Evolutionary conservation across 2,113 vertebrate species (phyloP).

Genomic region (Pelvicachromis taeniatus): DNA sequence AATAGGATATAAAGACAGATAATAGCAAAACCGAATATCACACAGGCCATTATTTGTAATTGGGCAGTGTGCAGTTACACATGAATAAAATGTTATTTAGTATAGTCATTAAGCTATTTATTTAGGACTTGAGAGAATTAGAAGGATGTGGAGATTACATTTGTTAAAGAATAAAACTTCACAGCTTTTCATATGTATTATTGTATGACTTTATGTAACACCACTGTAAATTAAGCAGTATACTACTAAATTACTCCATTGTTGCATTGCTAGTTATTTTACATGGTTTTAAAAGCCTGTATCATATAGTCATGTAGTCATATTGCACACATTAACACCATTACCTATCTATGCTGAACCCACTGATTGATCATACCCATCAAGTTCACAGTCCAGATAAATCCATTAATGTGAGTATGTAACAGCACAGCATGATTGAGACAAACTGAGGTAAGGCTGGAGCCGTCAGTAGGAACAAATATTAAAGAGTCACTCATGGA

Average conservation of each 20-base stretch:
- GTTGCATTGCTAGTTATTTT: not conserved
- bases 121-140: not conserved
- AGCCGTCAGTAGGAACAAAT: not conserved
- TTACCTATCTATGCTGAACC: not conserved
- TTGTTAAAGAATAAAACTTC: not conserved
- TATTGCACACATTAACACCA: not conserved
- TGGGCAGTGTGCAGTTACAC: not conserved
- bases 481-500: not conserved
- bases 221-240: not conserved
- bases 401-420: not conserved
- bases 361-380: not conserved
- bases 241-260: not conserved
- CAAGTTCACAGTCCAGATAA: not conserved
- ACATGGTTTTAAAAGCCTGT: not conserved
- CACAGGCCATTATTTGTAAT: conserved; percentile 38
- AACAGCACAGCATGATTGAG: not conserved
- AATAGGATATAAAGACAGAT: not conserved
- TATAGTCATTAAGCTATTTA: not conserved
- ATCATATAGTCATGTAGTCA: not conserved
- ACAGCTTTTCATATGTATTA: not conserved
- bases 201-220: not conserved
- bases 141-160: not conserved
- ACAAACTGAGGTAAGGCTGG: not conserved
- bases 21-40: not conserved
- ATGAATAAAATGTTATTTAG: not conserved